Evolutionary conservation across 2,888 invertebrate species (phyloP).

Genomic region (Phortica okadai): DNA sequence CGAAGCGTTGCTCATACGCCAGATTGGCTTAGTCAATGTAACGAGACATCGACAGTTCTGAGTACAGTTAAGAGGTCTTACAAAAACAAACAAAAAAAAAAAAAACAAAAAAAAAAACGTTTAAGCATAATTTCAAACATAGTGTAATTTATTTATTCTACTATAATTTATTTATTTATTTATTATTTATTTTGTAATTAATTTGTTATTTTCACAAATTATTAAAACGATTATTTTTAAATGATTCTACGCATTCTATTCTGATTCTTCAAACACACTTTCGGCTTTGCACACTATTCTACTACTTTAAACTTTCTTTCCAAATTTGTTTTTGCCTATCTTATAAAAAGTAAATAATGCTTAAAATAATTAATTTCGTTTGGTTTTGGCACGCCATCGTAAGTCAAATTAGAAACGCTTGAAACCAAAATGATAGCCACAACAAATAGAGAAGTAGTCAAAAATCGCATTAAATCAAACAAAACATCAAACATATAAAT

Average conservation of each 20-base stretch:
- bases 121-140: conserved; percentile 46
- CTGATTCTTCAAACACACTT: conserved; percentile 10
- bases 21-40: conserved; percentile 51
- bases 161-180: conserved; percentile 52
- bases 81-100: neutral
- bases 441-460: neutral
- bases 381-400: neutral
- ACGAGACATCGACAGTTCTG: conserved; percentile 38
- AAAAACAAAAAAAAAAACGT: conserved; percentile 14
- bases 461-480: no score
- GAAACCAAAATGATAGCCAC: neutral
- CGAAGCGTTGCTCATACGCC: conserved; percentile 27
- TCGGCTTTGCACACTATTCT: conserved; percentile 11
- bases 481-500: no score
- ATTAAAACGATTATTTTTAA: conserved; percentile 29
- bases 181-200: conserved; percentile 60
- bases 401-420: neutral
- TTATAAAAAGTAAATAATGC: no score
- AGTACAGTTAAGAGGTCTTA: conserved; percentile 31
- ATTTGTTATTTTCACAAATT: conserved; percentile 51
- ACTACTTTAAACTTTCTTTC: neutral
- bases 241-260: conserved; percentile 9
- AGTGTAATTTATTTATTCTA: conserved; percentile 69
- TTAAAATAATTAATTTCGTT: neutral
- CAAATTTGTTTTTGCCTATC: neutral